Conservation (phyloP, 2,797 vertebrate genomes). For the Platalea minor region DNA sequence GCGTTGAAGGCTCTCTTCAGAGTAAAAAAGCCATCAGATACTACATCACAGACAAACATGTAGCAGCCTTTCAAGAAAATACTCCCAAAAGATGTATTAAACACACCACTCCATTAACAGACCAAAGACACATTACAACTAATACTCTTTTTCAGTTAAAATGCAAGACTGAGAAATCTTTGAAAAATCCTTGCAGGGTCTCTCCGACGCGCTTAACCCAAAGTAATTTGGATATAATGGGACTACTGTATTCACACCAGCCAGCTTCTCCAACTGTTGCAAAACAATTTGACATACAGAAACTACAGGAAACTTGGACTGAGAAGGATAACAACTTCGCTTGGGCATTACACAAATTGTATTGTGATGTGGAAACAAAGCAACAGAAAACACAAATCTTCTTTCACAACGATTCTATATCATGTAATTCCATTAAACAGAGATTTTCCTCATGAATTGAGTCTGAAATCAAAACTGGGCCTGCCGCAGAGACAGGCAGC, state of each 20-base stretch:
- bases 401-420: neutral
- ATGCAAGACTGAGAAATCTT: neutral
- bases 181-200: neutral
- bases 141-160: neutral
- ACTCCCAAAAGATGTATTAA: neutral
- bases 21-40: neutral
- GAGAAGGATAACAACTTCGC: neutral
- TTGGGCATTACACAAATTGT: neutral
- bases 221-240: neutral
- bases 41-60: neutral
- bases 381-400: neutral
- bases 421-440: neutral
- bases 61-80: neutral
- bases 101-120: neutral
- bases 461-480: neutral
- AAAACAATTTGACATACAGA: slow-evolving; percentile 38
- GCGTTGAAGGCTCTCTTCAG: neutral
- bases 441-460: fast-evolving
- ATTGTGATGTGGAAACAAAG: neutral
- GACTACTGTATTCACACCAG: neutral
- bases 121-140: neutral
- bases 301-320: slow-evolving; percentile 7
- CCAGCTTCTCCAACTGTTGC: neutral
- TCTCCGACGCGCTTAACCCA: neutral
- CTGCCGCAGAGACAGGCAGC: neutral